Evolutionary conservation across 1,140 invertebrate species (phyloP), one percentile per base, ranked within the genome.

Genomic region (Camponotus pennsylvanicus): DNA sequence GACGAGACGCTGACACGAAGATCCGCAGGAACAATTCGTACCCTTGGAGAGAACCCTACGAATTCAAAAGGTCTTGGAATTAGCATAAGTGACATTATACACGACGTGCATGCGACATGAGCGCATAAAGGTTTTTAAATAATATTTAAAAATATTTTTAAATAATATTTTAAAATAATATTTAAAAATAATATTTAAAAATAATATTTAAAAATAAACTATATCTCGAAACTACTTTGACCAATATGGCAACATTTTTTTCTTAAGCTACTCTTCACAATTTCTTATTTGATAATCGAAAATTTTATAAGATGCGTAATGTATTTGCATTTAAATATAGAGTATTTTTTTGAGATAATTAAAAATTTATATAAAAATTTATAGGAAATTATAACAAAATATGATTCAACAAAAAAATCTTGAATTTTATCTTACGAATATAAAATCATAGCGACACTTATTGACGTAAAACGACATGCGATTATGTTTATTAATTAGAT

Each of bases 1-100:
- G 92, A 92, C 91, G 91, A 92, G 91, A 87, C 76, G 91, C 90
- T 92, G 92, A 92, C 92, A 87, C 90, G 84, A 89, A 91, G 90
- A 92, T 91, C 86, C 90, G 87, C 55, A 67, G 85, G 89, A 89
- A 91, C 90, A 90, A 87, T 90, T 80, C 89, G 59, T 61, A 66
- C 63, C 64, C 85, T 73, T 85, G 59, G 83, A 27, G 27, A 27
- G 27, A 71, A 86, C 90, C 89, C 90, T 86, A 87, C 77, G 55
- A 69, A 67, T 86, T 91, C 64, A 86, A 88, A 88, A 87, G 76
- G 85, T 76, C 73, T 79, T 69, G 61, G 71, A 92, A 92, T 92
- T 92, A 92, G 82, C 91, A 92, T 92, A 92, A 91, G 85, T 87
- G 87, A 79, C 76, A 80, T 70, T 61, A 55, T 77, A 69, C 73